Evolutionary conservation across 2,797 vertebrate species (phyloP).

Genomic region (Thamnophis elegans): DNA sequence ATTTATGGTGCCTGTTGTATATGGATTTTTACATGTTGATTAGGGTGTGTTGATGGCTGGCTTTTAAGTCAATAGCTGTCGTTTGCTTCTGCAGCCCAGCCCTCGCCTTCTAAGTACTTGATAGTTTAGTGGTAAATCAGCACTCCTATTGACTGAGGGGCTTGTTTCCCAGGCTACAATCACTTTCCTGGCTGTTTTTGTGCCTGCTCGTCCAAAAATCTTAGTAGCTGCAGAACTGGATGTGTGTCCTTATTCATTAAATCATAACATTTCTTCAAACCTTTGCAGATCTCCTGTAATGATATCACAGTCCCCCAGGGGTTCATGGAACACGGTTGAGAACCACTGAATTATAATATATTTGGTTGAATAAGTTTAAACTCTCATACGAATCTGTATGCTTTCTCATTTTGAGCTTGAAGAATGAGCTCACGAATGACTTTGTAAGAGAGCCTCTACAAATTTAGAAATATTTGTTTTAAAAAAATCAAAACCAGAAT

Average conservation of each 20-base stretch:
- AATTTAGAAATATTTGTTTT: background rate
- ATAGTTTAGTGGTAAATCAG: background rate
- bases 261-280: background rate
- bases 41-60: background rate
- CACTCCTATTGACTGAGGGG: background rate
- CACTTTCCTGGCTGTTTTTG: background rate
- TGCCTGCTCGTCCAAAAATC: background rate
- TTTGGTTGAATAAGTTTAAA: background rate
- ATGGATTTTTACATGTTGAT: background rate
- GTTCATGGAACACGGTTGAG: background rate
- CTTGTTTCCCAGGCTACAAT: background rate
- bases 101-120: background rate
- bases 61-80: background rate
- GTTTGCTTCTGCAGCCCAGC: background rate
- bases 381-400: background rate
- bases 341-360: background rate
- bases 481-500: background rate
- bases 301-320: background rate
- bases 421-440: background rate
- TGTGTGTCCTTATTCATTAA: background rate
- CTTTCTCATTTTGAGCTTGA: background rate
- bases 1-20: background rate
- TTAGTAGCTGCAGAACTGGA: background rate
- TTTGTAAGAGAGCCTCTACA: background rate
- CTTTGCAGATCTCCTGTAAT: background rate